Evolutionary conservation across 2,113 vertebrate genomes (phyloP), one percentile per base, ranked within the genome.

Genomic region (Irena cyanogastra): DNA sequence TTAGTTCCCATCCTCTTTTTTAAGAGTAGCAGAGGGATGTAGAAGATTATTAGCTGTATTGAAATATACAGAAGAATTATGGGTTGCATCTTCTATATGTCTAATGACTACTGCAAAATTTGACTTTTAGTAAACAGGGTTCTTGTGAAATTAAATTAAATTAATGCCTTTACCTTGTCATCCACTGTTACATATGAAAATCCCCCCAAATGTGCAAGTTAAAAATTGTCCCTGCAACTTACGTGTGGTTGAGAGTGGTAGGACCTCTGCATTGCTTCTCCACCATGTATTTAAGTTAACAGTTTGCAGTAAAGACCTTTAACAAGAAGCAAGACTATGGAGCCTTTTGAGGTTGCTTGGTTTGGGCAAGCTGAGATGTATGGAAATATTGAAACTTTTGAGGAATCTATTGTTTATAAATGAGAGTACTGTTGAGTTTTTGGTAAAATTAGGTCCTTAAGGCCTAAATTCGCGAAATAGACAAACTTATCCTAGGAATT

Each of bases 221-320:
- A 52, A 76, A 81, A 87, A 35, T 49, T 76, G 1, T 44, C 27
- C 18, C 31, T 68, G 9, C 7, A 41, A 11, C 7, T 75, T 79
- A 30, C 3, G 3, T 26, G 9, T 12, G 1, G 6, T 18, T 83
- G 30, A 2, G 5, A 52, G 33, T 52, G 3, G 6, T 21, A 23
- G 10, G 61, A 33, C 35, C 12, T 64, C 49, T 71, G 4, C 7
- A 9, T 52, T 70, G 39, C 21, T 85, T 61, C 9, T 69, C 11
- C 5, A 24, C 5, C 11, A 2, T 10, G 3, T 30, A 21, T 59
- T 83, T 53, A 71, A 78, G 6, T 27, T 82, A 23, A 9, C 6
- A 31, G 26, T 50, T 50, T 77, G 3, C 17, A 39, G 12, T 30
- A 68, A 59, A 60, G 5, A 7, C 6, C 17, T 82, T 68, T 20